Conservation (phyloP, 2,888 invertebrate species). For the Drosophila siamana region DNA sequence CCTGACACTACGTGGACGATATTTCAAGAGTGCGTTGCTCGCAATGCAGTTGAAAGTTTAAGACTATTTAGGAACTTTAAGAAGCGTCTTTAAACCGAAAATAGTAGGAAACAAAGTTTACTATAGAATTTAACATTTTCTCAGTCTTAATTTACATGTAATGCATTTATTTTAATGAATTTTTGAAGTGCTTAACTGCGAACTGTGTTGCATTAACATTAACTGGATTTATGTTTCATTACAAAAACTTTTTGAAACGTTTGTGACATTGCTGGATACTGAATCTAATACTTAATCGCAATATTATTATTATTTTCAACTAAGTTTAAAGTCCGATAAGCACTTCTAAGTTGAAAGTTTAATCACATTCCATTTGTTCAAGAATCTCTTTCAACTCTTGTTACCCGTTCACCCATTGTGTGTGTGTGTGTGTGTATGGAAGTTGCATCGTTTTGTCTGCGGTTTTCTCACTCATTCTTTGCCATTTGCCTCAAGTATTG, state of each 20-base stretch:
- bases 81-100: not conserved
- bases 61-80: not conserved
- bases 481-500: constrained; percentile 38
- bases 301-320: not conserved
- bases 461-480: constrained; percentile 13
- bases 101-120: not conserved
- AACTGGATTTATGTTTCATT: not conserved
- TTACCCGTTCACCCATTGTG: constrained; percentile 19
- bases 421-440: too few relatives aligned
- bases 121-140: too few relatives aligned
- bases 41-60: not conserved
- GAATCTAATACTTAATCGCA: not conserved
- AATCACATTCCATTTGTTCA: constrained; percentile 36
- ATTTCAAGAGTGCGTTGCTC: not conserved
- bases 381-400: constrained; percentile 32
- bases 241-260: not conserved
- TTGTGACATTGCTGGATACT: not conserved
- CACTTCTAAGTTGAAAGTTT: constrained; percentile 4
- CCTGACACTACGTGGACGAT: not conserved
- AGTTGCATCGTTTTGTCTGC: constrained; percentile 36
- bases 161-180: too few relatives aligned
- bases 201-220: too few relatives aligned
- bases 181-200: too few relatives aligned
- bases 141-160: too few relatives aligned
- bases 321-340: constrained; percentile 10